Conservation (phyloP, 1,140 invertebrate genomes). For the Drosophila suzukii region DNA sequence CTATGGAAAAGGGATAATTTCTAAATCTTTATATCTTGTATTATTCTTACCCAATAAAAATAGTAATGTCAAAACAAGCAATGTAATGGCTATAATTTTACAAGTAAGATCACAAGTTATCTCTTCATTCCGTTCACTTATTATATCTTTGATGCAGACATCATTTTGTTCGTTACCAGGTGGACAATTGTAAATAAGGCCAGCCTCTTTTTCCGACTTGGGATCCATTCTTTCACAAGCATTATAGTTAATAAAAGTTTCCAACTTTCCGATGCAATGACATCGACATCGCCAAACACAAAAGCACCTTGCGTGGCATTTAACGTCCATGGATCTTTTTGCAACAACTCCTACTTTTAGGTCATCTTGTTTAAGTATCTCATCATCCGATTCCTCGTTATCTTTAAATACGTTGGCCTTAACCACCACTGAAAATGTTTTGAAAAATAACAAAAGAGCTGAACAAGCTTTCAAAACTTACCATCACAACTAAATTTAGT, state of each 20-base stretch:
- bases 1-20: background rate
- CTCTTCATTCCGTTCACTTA: background rate
- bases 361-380: background rate
- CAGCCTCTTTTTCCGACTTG: constrained; percentile 29
- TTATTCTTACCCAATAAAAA: constrained; percentile 29
- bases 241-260: constrained; percentile 51
- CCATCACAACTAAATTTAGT: constrained; percentile 54
- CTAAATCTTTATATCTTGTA: too few relatives aligned
- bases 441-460: too few relatives aligned
- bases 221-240: constrained; percentile 53
- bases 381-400: background rate
- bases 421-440: constrained; percentile 29
- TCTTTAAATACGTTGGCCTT: constrained; percentile 8
- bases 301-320: constrained; percentile 61
- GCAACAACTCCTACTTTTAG: constrained; percentile 29
- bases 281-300: constrained; percentile 69
- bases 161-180: constrained; percentile 37
- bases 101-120: background rate
- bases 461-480: constrained; percentile 1
- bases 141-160: constrained; percentile 36
- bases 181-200: constrained; percentile 54
- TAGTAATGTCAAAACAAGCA: constrained; percentile 14
- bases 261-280: constrained; percentile 60
- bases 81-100: background rate
- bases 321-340: constrained; percentile 46